phyloP scores from a whole-genome alignment of 2,888 invertebrate genomes.

The Caenorhabditis angaria region DNA sequence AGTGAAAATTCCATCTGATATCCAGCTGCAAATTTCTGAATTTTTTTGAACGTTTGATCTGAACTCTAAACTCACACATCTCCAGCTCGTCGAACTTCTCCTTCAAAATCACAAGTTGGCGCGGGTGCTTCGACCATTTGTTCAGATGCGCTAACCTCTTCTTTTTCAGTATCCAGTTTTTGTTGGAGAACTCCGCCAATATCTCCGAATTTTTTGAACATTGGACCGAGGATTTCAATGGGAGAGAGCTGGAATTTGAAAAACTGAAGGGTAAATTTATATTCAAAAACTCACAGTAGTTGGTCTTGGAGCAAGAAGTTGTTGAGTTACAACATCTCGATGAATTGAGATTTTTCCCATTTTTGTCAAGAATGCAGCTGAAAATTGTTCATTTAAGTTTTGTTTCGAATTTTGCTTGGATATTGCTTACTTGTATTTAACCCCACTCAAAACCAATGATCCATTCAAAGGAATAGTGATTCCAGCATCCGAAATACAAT shows the following conservation, averaged over 20 bases:
- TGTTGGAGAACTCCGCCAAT: slow-evolving; percentile 24
- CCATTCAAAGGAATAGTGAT: slow-evolving; percentile 48
- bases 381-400: slow-evolving; percentile 4
- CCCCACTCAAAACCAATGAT: slow-evolving; percentile 41
- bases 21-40: slow-evolving; percentile 49
- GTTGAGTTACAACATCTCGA: slow-evolving; percentile 35
- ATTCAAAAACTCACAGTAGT: slow-evolving; percentile 25
- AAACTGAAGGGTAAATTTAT: not conserved
- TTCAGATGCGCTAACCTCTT: slow-evolving; percentile 29
- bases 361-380: slow-evolving; percentile 40
- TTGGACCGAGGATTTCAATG: slow-evolving; percentile 49
- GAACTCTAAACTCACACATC: slow-evolving; percentile 33
- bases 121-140: slow-evolving; percentile 35
- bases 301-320: slow-evolving; percentile 10
- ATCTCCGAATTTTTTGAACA: slow-evolving; percentile 45
- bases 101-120: slow-evolving; percentile 38
- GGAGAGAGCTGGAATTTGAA: slow-evolving; percentile 40
- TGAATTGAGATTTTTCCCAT: slow-evolving; percentile 42
- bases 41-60: not conserved
- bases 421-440: slow-evolving; percentile 39
- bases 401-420: not conserved
- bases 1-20: slow-evolving; percentile 58
- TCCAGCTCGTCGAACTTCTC: slow-evolving; percentile 27
- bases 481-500: slow-evolving; percentile 57
- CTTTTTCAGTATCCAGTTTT: slow-evolving; percentile 1